Base-by-base conservation (phyloP, 1,140 invertebrate genomes). In the Antheraea mylitta region DNA sequence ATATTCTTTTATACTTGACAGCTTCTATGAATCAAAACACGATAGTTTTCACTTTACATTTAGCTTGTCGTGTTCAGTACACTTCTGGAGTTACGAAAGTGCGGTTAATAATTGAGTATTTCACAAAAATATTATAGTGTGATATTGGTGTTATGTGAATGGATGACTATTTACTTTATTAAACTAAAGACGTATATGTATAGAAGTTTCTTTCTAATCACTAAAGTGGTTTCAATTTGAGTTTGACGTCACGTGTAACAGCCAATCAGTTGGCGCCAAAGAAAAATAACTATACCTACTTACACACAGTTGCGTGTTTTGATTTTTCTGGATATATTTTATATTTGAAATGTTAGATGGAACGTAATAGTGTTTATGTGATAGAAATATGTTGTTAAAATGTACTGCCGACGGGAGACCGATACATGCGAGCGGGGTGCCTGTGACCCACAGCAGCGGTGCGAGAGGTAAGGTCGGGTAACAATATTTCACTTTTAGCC, bases 351-450 rank as follows among this genome's bases (percentile, higher is more conserved):
- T 78, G 76, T 81, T 83, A n/a, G 73, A 87, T 89, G 86, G 81
- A 81, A 83, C 72, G 58, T 69, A 83, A 79, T 77, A 87, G 78
- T 63, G 81, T 87, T 81, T 84, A 79, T 71, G 69, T 74, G 74
- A 70, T 80, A 70, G 72, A 87, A 90, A 76, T 85, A 92, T 92
- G 90, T 77, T 92, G 72, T 87, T 91, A 76, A 90, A 91, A 91
- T 92, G 88, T 78, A 90, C 88, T 74, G 87, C 90, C 66, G 90
- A 92, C 78, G 90, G 90, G 69, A 85, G 90, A 77, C 83, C 87
- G 64, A 92, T 92, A 80, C 90, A 90, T 89, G 88, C 90, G 74
- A 92, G 89, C 76, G 88, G 87, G 64, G 73, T 82, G 42, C 79
- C 88, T 64, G 80, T 84, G 60, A 85, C 66, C 68, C 89, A 90